Percentiles rank a stretch among this genome's conserved stretches.
phyloP scores from a whole-genome alignment of 2,113 vertebrate species.

The Erythrocercus mccallii region DNA sequence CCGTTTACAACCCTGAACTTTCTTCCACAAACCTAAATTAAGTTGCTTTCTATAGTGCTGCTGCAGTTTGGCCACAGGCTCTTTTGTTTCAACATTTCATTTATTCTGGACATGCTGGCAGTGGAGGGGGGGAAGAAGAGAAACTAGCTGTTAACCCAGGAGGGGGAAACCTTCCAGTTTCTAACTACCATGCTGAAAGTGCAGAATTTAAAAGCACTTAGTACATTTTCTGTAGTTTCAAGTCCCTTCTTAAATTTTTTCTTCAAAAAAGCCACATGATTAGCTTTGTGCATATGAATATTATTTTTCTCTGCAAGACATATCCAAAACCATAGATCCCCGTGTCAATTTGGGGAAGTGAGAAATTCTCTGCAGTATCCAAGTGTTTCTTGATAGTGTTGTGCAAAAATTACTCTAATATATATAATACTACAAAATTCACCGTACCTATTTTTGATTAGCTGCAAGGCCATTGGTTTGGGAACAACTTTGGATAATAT shows the following conservation, averaged over 20 bases:
- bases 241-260: not conserved
- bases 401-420: not conserved
- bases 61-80: not conserved
- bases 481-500: not conserved
- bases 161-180: not conserved
- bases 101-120: not conserved
- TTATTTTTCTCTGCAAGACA: not conserved
- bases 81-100: not conserved
- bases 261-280: not conserved
- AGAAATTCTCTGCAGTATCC: not conserved
- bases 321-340: not conserved
- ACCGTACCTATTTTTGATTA: not conserved
- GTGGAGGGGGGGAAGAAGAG: rapidly evolving
- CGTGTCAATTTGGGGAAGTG: not conserved
- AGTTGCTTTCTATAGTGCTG: not conserved
- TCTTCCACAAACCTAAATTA: not conserved
- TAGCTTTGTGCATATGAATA: not conserved
- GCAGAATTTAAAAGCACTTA: not conserved
- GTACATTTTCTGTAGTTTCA: not conserved
- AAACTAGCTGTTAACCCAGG: not conserved
- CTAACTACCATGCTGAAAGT: not conserved
- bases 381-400: not conserved
- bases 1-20: not conserved
- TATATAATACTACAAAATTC: not conserved
- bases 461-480: not conserved